These are phyloP conservation scores for Athripsodes cinereus DNA, from an alignment of 2,888 invertebrate species.

Conservation along the genomic window DNA sequence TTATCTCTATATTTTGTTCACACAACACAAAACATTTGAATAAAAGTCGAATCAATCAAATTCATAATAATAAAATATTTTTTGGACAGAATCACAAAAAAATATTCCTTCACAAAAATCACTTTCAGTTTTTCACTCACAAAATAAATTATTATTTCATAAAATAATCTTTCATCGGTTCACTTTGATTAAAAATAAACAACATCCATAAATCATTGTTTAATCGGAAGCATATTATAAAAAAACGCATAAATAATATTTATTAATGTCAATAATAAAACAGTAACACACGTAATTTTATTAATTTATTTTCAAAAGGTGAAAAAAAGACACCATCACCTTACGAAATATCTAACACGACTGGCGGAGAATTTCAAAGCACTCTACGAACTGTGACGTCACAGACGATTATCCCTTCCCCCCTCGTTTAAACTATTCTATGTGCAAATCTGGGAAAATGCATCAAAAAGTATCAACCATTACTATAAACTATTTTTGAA, in stretches of 20 bases:
- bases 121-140: not conserved
- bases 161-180: not conserved
- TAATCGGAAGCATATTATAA: constrained; percentile 8
- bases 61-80: not conserved
- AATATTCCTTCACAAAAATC: not conserved
- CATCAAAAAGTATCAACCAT: not conserved
- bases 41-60: constrained; percentile 7
- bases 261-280: constrained; percentile 12
- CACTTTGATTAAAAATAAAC: not conserved
- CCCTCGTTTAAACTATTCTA: not conserved
- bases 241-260: constrained; percentile 18
- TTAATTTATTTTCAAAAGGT: not conserved
- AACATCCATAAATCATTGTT: constrained; percentile 12
- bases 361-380: constrained; percentile 27
- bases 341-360: constrained; percentile 40
- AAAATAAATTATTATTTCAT: constrained; percentile 1
- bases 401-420: constrained; percentile 28
- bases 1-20: not conserved
- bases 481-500: not conserved
- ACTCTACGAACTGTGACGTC: constrained; percentile 35
- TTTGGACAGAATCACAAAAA: not conserved
- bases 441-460: not conserved
- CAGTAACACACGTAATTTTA: constrained; percentile 18
- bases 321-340: constrained; percentile 8
- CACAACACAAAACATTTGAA: constrained; percentile 4